Conservation (phyloP, 2,113 vertebrate genomes). For the Pomatorhinus ruficollis region DNA sequence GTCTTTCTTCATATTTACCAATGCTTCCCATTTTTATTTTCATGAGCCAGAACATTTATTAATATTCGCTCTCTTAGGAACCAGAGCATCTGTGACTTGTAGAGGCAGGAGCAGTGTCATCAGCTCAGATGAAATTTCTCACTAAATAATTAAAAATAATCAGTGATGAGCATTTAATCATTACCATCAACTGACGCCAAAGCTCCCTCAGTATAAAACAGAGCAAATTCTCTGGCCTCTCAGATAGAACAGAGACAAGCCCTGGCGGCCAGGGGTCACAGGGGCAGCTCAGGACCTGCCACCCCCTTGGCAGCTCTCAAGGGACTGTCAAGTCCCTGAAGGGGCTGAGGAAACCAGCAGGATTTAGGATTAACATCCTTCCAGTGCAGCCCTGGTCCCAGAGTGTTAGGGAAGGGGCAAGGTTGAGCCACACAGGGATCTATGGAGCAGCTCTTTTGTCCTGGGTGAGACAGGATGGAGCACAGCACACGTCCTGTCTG, state of each 20-base stretch:
- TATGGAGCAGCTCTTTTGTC: not conserved
- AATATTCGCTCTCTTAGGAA: not conserved
- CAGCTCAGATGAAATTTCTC: not conserved
- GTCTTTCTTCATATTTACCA: not conserved
- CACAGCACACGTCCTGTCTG: not conserved
- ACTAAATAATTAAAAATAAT: constrained; percentile 22
- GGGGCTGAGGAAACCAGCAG: not conserved
- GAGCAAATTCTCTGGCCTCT: not conserved
- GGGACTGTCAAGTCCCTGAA: not conserved
- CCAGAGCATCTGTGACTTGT: not conserved
- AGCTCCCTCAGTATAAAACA: not conserved
- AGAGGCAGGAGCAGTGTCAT: not conserved
- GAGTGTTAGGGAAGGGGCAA: rapidly evolving
- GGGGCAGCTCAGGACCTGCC: not conserved
- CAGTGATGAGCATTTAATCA: not conserved
- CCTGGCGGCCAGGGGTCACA: not conserved
- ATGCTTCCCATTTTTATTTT: not conserved
- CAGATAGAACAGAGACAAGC: not conserved
- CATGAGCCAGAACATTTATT: not conserved
- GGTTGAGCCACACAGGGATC: not conserved
- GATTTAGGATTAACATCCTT: too few species aligned
- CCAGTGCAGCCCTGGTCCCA: not conserved
- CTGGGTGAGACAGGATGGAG: not conserved
- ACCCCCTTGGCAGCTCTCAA: not conserved
- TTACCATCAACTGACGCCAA: not conserved